Conservation (phyloP, 2,797 vertebrate species). For the Cossypha dichroa region DNA sequence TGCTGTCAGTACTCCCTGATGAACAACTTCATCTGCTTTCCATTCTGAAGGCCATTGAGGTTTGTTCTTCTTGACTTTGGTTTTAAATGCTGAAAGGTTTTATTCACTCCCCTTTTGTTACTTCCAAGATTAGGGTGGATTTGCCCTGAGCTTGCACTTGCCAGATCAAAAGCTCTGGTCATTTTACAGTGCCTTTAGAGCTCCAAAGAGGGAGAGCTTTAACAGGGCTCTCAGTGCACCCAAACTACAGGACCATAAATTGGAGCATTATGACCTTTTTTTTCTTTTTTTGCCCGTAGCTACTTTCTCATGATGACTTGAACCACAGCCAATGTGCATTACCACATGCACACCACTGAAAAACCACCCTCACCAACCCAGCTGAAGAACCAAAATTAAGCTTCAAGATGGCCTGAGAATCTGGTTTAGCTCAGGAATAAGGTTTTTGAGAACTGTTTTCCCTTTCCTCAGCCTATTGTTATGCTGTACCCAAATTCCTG, state of each 20-base stretch:
- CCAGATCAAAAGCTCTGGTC: not conserved
- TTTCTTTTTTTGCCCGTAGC: not conserved
- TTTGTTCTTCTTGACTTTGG: not conserved
- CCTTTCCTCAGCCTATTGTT: not conserved
- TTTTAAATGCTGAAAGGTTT: not conserved
- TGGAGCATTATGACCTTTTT: not conserved
- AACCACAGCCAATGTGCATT: not conserved
- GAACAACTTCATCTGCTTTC: not conserved
- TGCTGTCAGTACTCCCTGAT: not conserved
- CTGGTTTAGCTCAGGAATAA: not conserved
- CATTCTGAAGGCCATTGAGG: not conserved
- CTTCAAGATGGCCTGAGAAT: not conserved
- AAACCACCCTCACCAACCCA: not conserved
- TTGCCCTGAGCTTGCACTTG: not conserved
- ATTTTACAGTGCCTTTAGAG: not conserved
- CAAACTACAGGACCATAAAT: not conserved
- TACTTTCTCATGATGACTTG: not conserved
- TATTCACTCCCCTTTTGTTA: not conserved
- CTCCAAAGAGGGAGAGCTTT: not conserved
- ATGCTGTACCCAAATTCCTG: not conserved
- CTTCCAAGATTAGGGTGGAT: not conserved
- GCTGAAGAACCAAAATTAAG: not conserved
- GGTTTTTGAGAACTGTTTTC: not conserved
- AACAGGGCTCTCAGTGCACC: not conserved
- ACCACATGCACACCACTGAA: not conserved